Conservation (phyloP, 2,888 invertebrate species). For the Torymus aiolomorphi region DNA sequence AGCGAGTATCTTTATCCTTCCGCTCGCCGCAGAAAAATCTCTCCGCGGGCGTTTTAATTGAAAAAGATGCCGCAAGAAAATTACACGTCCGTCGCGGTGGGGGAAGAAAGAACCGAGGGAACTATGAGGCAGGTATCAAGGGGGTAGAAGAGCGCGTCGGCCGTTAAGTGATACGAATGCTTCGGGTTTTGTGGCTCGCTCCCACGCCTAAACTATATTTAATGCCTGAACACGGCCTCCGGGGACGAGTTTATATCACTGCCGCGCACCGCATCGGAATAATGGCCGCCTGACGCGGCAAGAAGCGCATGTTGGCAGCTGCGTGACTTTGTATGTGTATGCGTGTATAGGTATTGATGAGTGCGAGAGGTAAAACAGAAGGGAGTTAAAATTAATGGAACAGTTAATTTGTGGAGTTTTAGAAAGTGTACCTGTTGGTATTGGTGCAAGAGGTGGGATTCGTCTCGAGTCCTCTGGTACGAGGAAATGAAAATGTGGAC, state of each 20-base stretch:
- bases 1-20: neutral
- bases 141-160: conserved; percentile 27
- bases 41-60: conserved; percentile 38
- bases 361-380: too few relatives aligned
- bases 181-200: conserved; percentile 62
- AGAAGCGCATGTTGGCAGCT: too few relatives aligned
- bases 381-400: too few relatives aligned
- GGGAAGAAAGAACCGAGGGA: conserved; percentile 22
- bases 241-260: conserved; percentile 64
- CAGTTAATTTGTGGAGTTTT: too few relatives aligned
- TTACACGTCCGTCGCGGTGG: conserved; percentile 34
- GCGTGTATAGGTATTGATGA: too few relatives aligned
- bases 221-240: conserved; percentile 64
- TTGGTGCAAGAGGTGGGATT: too few relatives aligned
- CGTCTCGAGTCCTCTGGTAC: too few relatives aligned
- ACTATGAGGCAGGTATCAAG: conserved; percentile 28
- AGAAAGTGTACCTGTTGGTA: too few relatives aligned
- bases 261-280: conserved; percentile 36
- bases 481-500: too few relatives aligned
- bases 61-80: conserved; percentile 45
- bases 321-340: too few relatives aligned
- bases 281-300: conserved; percentile 21
- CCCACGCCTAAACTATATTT: conserved; percentile 68
- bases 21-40: neutral
- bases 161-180: conserved; percentile 72